Evolutionary conservation across 2,797 vertebrate species (phyloP), one percentile per base, ranked within the genome.

Genomic region (Spondyliosoma cantharus): DNA sequence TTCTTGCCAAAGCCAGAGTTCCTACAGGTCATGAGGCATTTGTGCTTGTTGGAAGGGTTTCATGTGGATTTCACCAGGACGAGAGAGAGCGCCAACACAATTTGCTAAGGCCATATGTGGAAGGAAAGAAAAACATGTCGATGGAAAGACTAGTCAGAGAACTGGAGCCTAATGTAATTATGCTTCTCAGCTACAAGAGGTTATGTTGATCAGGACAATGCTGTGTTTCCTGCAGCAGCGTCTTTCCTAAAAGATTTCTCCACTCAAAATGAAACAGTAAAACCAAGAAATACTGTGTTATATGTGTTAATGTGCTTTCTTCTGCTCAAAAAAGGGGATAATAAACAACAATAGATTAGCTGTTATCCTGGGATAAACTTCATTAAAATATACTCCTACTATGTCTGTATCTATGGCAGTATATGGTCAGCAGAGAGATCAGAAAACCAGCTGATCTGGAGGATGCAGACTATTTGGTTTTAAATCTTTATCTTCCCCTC

Each of bases 101-200:
- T 97, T 81, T 96, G 96, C 4, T 56, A 85, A 68, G 94, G 95
- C 1, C 71, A 82, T 96, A 78, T 75, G 80, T 73, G 75, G 90
- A 90, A 49, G 80, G 76, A 83, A 95, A 95, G 92, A 97, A 96
- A 0, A 88, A 93, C 1, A 93, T 93, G 46, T 95, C 93, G 87
- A 95, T 95, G 74, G 82, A 81, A 8, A 83, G 94, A 48, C 86
- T 96, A 15, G 9, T 96, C 66, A 90, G 87, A 82, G 89, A 84
- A 27, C 89, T 96, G 64, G 86, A 95, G 80, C 80, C 89, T 19
- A 72, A 89, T 20, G 94, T 93, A 7, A 63, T 95, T 80, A 92
- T 96, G 90, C 92, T 96, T 49, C 71, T 94, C 71, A 96, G 94
- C 71, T 94, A 92, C 73, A 92, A 71, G 59, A 52, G 15, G 59